Percentiles rank a stretch among this genome's conserved stretches.
Evolutionary conservation across 2,113 vertebrate genomes (phyloP).

Genomic region (Phrynocephalus versicolor): DNA sequence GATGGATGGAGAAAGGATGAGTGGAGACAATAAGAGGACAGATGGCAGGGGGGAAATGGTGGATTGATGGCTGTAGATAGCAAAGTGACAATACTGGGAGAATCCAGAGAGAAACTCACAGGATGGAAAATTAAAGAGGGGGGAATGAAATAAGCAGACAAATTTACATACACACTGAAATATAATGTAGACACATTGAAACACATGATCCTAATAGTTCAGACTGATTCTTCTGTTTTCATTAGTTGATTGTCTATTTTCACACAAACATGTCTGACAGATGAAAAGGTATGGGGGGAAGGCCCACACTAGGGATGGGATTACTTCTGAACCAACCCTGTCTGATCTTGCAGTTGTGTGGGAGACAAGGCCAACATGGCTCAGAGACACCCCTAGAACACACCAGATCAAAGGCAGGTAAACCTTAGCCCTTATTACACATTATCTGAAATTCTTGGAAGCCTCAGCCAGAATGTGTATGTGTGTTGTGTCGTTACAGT

Average conservation of each 20-base stretch:
- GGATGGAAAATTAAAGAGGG: not conserved
- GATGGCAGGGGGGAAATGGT: not conserved
- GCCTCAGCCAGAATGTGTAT: no score
- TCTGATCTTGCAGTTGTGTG: not conserved
- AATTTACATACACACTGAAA: not conserved
- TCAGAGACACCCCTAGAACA: not conserved
- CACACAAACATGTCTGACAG: constrained; percentile 3
- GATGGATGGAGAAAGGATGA: no score
- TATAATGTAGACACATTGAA: not conserved
- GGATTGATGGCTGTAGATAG: constrained; percentile 14
- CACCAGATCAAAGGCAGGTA: not conserved
- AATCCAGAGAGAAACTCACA: not conserved
- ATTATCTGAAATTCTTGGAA: no score
- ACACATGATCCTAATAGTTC: not conserved
- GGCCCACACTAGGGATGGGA: not conserved
- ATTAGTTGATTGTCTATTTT: not conserved
- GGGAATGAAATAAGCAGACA: not conserved
- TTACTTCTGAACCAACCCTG: not conserved
- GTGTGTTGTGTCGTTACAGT: no score
- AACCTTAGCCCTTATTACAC: no score
- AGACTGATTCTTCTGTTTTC: not conserved
- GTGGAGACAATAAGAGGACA: no score
- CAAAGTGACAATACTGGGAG: not conserved
- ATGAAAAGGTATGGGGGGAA: not conserved
- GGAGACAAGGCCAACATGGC: not conserved